A percentile compares a stretch with the other conserved stretches of the same genome.
Conservation (phyloP, 2,888 invertebrate genomes). For the Auanema freiburgensis region DNA sequence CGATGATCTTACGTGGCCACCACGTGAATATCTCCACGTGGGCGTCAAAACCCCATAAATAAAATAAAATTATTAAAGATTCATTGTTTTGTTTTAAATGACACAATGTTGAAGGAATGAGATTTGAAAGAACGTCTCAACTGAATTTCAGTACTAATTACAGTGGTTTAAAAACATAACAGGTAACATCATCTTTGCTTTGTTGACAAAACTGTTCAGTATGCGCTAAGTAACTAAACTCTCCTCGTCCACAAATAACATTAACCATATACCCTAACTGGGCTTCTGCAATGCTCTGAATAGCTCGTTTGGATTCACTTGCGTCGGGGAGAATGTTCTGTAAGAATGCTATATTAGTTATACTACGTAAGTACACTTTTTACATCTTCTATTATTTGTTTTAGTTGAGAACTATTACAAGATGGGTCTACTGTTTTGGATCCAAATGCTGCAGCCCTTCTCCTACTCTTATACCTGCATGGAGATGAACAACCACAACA, state of each 20-base stretch:
- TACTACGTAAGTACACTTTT: not conserved
- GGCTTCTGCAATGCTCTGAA: conserved; percentile 53
- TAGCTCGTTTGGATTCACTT: conserved; percentile 55
- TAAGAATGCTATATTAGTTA: not conserved
- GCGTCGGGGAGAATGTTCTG: conserved; percentile 33
- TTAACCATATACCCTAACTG: conserved; percentile 31
- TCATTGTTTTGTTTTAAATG: too few relatives aligned
- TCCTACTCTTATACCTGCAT: conserved; percentile 42
- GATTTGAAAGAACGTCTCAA: too few relatives aligned
- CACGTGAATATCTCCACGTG: too few relatives aligned
- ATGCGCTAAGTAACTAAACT: conserved; percentile 62
- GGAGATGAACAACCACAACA: conserved; percentile 59
- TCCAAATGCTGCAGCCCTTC: conserved; percentile 36
- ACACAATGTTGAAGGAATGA: too few relatives aligned
- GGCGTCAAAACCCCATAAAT: too few relatives aligned
- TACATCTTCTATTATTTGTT: conserved; percentile 46
- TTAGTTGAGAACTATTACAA: conserved; percentile 53
- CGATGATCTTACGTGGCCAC: too few relatives aligned
- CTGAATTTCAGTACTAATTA: conserved; percentile 14
- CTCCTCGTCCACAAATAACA: conserved; percentile 58
- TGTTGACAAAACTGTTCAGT: conserved; percentile 60
- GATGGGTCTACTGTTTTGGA: conserved; percentile 44
- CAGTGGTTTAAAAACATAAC: conserved; percentile 58
- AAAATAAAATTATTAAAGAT: too few relatives aligned
- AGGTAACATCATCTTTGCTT: conserved; percentile 47